A percentile compares a stretch with the other conserved stretches of the same genome.
These are phyloP conservation scores for Sphinx pinastri DNA, from an alignment of 2,888 invertebrate species.

Conservation along the genomic window DNA sequence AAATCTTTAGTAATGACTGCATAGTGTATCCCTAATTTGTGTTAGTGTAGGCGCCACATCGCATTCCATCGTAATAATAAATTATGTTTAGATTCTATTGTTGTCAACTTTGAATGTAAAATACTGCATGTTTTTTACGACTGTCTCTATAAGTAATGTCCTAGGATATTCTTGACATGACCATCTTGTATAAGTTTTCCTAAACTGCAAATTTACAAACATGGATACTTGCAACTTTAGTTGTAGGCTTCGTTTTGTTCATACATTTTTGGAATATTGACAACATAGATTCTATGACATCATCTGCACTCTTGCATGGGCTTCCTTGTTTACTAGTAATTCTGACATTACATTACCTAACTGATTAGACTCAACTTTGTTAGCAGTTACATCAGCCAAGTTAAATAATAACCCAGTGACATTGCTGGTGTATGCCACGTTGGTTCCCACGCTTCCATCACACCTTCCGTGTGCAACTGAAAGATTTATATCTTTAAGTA, in stretches of 20 bases:
- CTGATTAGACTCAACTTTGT: conserved; percentile 10
- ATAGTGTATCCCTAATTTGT: conserved; percentile 3
- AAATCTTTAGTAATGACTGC: conserved; percentile 10
- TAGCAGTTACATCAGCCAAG: conserved; percentile 12
- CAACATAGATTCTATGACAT: no score
- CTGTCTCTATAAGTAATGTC: neutral
- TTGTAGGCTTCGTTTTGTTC: no score
- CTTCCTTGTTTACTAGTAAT: neutral
- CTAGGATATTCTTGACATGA: neutral
- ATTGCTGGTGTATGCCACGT: neutral
- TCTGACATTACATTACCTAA: neutral
- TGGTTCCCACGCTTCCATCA: conserved; percentile 16
- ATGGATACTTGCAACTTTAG: no score
- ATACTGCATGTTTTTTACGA: neutral
- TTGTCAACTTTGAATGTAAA: neutral
- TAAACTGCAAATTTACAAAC: no score
- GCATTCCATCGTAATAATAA: neutral
- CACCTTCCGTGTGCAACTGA: conserved; percentile 17
- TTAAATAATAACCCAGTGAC: conserved; percentile 14
- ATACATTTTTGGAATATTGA: no score
- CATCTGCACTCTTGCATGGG: neutral
- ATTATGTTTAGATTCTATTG: neutral
- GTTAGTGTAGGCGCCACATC: neutral
- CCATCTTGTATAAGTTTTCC: neutral
- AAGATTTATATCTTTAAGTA: conserved; percentile 14